Percentiles rank a stretch among this genome's conserved stretches.
Conservation (phyloP, 2,797 vertebrate species). For the Sciurus vulgaris region DNA sequence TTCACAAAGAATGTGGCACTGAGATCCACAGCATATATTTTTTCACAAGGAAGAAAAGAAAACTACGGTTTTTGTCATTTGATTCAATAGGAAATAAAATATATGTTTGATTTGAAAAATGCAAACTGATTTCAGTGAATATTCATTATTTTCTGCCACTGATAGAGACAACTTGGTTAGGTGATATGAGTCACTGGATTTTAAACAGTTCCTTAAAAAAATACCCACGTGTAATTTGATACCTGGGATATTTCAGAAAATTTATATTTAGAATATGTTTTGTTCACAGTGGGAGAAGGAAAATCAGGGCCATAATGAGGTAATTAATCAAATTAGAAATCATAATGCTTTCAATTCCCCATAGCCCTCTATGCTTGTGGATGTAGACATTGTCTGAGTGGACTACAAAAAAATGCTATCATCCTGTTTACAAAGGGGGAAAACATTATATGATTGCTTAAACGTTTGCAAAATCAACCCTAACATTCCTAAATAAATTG, state of each 20-base stretch:
- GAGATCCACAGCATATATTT: not conserved
- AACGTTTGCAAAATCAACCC: not conserved
- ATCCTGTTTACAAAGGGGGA: not conserved
- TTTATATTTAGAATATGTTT: slow-evolving; percentile 28
- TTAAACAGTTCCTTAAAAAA: not conserved
- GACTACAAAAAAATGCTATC: not conserved
- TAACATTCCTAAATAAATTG: not conserved
- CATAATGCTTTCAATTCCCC: slow-evolving; percentile 30
- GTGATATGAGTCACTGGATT: not conserved
- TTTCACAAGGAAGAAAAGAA: slow-evolving; percentile 38
- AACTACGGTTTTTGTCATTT: not conserved
- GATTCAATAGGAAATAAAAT: slow-evolving; percentile 38
- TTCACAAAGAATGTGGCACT: not conserved
- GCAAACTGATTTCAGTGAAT: slow-evolving; percentile 39
- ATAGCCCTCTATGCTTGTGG: not conserved
- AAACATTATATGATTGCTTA: not conserved
- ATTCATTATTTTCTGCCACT: not conserved
- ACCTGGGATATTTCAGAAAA: slow-evolving; percentile 25
- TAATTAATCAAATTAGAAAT: slow-evolving; percentile 71
- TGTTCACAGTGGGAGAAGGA: slow-evolving; percentile 10
- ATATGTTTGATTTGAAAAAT: slow-evolving; percentile 27
- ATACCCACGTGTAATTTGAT: not conserved
- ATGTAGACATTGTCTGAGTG: not conserved
- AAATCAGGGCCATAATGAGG: slow-evolving; percentile 48
- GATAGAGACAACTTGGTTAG: not conserved